A percentile compares a stretch with the other conserved stretches of the same genome.
phyloP scores from a whole-genome alignment of 1,140 invertebrate species.

The Drosophila tani region DNA sequence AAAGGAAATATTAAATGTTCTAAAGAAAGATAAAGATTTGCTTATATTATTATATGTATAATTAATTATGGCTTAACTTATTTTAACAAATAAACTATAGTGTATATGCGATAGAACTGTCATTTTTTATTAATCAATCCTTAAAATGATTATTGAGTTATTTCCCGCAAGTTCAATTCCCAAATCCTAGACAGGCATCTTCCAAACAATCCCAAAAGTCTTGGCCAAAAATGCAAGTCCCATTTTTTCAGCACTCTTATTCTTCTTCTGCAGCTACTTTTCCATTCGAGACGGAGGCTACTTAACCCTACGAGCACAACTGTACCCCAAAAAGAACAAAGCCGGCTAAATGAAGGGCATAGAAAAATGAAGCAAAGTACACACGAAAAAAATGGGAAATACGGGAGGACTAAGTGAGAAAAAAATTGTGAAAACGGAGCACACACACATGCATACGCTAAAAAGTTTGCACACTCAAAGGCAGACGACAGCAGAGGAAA shows the following conservation, averaged over 20 bases:
- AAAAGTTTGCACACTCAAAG: constrained; percentile 78
- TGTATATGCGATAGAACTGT: no score
- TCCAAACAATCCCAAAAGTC: neutral
- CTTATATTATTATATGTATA: no score
- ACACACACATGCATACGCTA: constrained; percentile 39
- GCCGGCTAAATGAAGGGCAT: constrained; percentile 76
- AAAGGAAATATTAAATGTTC: no score
- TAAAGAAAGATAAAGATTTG: no score
- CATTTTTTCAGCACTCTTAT: constrained; percentile 8
- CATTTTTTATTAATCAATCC: no score
- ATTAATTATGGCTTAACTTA: no score
- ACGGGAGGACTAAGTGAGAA: constrained; percentile 23
- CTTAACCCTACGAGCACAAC: constrained; percentile 72
- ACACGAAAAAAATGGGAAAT: constrained; percentile 36
- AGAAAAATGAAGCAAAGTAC: constrained; percentile 66
- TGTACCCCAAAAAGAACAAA: constrained; percentile 78
- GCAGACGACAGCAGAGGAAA: constrained; percentile 58
- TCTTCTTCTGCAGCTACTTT: constrained; percentile 40
- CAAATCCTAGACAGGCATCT: neutral
- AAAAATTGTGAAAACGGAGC: constrained; percentile 27
- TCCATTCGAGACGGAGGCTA: constrained; percentile 37
- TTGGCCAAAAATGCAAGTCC: neutral
- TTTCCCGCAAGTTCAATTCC: neutral
- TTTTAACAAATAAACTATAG: no score
- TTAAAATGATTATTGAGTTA: no score